Evolutionary conservation across 2,888 invertebrate genomes (phyloP), one percentile per base, ranked within the genome.

Genomic region (Corythucha ciliata): DNA sequence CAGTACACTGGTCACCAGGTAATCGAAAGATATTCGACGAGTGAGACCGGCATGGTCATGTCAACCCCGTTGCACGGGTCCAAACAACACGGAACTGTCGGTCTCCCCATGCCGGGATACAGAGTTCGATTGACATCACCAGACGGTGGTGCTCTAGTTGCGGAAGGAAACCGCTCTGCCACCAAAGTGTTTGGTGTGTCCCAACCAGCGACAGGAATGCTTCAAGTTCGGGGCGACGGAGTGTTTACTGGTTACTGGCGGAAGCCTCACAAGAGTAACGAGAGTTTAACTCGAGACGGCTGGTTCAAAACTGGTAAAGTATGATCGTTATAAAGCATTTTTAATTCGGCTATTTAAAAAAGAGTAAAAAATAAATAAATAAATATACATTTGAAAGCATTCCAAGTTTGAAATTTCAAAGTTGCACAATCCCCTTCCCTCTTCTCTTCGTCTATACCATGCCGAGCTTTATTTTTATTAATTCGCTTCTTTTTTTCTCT

Each of bases 11-110:
- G 91, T 0, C 82, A 87, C 64, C 72, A 75, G 25, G 72, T 91
- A 10, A 70, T 90, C 50, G 88, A 91, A 67, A 76, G 92, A 56
- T 81, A 80, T 65, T 80, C 72, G 71, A 84, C 70, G 84, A 84
- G 89, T 0, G 93, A 93, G 72, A 82, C 81, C 49, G 91, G 91
- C 29, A 87, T 92, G 83, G 82, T 82, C 22, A 52, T 92, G 14
- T 84, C 88, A 53, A 89, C 90, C 70, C 81, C 85, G 1, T 68
- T 77, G 14, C 71, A 76, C 54, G 79, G 78, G 69, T 59, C 63
- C 77, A 58, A 68, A 70, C 55, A 73, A 75, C 26, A 40, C 18
- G 83, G 83, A 16, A 75, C 74, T 60, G 90, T 92, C 40, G 92
- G 93, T 4, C 66, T 71, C 7, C 88, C 91, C 0, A 73, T 92